Percentiles rank a stretch among this genome's conserved stretches.
These are phyloP conservation scores for Caenorhabditis doughertyi DNA, from an alignment of 2,888 invertebrate genomes.

Conservation along the genomic window DNA sequence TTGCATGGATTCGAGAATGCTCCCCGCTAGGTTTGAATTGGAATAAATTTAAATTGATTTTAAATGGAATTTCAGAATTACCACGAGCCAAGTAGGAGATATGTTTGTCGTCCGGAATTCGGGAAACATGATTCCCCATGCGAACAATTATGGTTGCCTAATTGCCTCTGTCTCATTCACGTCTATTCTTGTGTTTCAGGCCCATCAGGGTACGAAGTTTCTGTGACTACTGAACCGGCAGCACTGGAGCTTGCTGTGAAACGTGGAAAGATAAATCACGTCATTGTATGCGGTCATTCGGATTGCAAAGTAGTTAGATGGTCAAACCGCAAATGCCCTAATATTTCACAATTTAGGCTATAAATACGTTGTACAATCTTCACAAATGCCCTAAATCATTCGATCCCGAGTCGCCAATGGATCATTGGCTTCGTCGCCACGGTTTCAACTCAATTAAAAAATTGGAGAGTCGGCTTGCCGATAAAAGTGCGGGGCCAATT, in stretches of 20 bases:
- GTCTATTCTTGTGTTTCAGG: constrained; percentile 68
- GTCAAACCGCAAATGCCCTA: not conserved
- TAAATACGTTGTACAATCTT: constrained; percentile 92
- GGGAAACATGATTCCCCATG: constrained; percentile 95
- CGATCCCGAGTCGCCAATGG: constrained; percentile 87
- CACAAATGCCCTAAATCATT: constrained; percentile 86
- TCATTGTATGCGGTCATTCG: constrained; percentile 96
- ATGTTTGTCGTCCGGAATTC: constrained; percentile 99
- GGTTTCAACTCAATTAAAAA: constrained; percentile 69
- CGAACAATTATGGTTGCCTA: constrained; percentile 88
- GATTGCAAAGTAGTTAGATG: constrained; percentile 90
- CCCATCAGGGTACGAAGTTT: constrained; percentile 83
- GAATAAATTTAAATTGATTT: not conserved
- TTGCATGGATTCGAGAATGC: constrained; percentile 98
- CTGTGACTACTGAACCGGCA: constrained; percentile 95
- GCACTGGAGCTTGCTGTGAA: constrained; percentile 95
- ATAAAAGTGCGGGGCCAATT: constrained; percentile 89
- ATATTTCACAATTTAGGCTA: constrained; percentile 86
- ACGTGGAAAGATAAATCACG: constrained; percentile 92
- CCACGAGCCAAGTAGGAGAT: constrained; percentile 89
- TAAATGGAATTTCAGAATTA: constrained; percentile 69
- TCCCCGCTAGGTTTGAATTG: constrained; percentile 89
- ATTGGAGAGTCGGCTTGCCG: constrained; percentile 86
- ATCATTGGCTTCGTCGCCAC: constrained; percentile 91
- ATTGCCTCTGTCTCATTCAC: not conserved